Base-by-base conservation (phyloP, 2,113 vertebrate species). In the Capreolus pygargus region DNA sequence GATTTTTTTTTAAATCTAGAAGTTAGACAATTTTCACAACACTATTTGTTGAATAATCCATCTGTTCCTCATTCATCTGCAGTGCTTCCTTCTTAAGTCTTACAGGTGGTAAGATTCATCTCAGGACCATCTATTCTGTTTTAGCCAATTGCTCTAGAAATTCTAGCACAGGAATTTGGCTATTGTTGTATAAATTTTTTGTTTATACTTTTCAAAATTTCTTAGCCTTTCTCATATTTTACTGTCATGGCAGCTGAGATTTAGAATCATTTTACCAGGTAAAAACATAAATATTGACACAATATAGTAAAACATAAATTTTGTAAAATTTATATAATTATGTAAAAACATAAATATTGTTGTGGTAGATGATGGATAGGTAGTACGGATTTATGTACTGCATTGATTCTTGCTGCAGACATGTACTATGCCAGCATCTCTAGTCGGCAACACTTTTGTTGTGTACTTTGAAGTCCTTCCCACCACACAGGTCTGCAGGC, bases 41-140 rank as follows among this genome's bases (percentile, higher is more conserved):
- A 91, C 25, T 70, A 21, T 95, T 97, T 84, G 58, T 16, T 96
- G 87, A 97, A 43, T 89, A 96, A 96, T 89, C 57, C 39, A 47
- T 39, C 87, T 58, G 47, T 55, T 87, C 67, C 19, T n/a, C 54
- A 87, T 89, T 97, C 45, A 89, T 87, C 70, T 96, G 19, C 27
- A 58, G 7, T 50, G 30, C 10, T 83, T 95, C 33, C 54, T 86
- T 85, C n/a, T 25, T 84, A 39, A 87, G 9, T 36, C 57, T 97
- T 52, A 50, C 47, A 45, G 58, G 79, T n/a, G 11, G 50, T 58
- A 87, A 30, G 30, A 64, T 74, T 61, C n/a, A 52, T 94, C 83
- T 95, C 28, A 94, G 39, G 27, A 45, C 28, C 33, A 23, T 83
- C 76, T 61, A 47, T 74, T 91, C n/a, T 89, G 45, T 74, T 91